A percentile compares a stretch with the other conserved stretches of the same genome.
Evolutionary conservation across 2,888 invertebrate species (phyloP).

Genomic region (Melieria omissa): DNA sequence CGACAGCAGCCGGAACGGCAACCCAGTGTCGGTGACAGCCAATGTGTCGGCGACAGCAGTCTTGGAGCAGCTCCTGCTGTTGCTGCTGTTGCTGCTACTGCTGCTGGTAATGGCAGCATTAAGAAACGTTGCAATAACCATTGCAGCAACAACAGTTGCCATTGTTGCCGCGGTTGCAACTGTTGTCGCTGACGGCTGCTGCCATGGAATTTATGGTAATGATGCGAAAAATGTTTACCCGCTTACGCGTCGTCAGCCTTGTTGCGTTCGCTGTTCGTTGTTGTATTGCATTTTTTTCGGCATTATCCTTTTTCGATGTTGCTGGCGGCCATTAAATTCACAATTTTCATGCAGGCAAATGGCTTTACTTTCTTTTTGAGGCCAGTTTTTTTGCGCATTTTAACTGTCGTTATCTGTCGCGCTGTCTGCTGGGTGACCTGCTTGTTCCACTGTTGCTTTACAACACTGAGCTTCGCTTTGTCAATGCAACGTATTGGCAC

Average conservation of each 20-base stretch:
- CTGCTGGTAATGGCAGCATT: too few species aligned
- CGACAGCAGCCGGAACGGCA: slow-evolving; percentile 6
- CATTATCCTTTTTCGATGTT: background rate
- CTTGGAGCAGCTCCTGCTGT: too few species aligned
- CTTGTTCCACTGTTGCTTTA: too few species aligned
- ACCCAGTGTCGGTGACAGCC: background rate
- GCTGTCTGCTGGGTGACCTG: too few species aligned
- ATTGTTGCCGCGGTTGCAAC: background rate
- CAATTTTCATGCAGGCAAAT: background rate
- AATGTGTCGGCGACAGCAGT: too few species aligned
- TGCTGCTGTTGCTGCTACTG: too few species aligned
- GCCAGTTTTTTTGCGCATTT: too few species aligned
- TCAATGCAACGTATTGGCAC: too few species aligned
- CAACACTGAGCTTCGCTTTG: too few species aligned
- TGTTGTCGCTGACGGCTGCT: background rate
- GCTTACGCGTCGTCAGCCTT: background rate
- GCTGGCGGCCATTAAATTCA: background rate
- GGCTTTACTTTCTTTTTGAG: background rate
- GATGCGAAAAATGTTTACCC: slow-evolving; percentile 32
- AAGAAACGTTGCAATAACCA: background rate
- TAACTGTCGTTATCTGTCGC: too few species aligned
- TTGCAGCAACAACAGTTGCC: background rate
- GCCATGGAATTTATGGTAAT: slow-evolving; percentile 24
- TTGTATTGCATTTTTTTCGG: background rate
- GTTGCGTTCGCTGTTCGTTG: background rate